These are phyloP conservation scores for Chaetodon trifascialis DNA, from an alignment of 2,113 vertebrate species.

Conservation along the genomic window DNA sequence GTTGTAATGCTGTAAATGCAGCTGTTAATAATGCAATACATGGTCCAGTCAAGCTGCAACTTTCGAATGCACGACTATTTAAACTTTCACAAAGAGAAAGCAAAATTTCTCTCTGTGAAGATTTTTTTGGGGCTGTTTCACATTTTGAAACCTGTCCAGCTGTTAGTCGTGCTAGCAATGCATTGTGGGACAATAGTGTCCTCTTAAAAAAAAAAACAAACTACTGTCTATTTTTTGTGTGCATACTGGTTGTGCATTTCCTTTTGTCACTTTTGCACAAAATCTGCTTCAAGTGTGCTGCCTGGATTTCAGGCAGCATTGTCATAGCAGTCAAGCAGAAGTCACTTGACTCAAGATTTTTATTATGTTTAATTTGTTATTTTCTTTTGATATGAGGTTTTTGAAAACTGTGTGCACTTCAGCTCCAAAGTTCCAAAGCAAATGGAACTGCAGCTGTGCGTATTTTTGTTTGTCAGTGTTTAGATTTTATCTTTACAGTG, in stretches of 20 bases:
- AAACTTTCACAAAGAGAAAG: neutral
- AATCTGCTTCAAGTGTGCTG: no score
- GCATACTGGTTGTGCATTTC: neutral
- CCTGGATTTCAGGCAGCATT: no score
- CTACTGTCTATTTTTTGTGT: neutral
- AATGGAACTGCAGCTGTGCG: neutral
- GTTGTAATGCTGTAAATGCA: no score
- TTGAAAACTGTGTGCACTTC: neutral
- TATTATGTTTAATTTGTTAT: neutral
- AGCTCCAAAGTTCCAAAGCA: neutral
- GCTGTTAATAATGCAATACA: no score
- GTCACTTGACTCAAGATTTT: neutral
- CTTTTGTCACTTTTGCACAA: no score
- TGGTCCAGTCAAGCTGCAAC: neutral
- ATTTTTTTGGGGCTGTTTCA: neutral
- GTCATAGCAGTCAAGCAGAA: neutral
- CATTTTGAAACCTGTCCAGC: neutral
- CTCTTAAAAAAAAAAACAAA: neutral
- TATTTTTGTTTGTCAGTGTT: neutral
- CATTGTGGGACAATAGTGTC: neutral
- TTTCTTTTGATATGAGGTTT: neutral
- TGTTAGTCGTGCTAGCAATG: neutral
- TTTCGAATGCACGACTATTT: neutral
- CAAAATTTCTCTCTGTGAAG: neutral
- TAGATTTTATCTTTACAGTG: neutral